These are phyloP conservation scores for Ambastaia sidthimunki DNA, from an alignment of 2,797 vertebrate species.

Conservation along the genomic window DNA sequence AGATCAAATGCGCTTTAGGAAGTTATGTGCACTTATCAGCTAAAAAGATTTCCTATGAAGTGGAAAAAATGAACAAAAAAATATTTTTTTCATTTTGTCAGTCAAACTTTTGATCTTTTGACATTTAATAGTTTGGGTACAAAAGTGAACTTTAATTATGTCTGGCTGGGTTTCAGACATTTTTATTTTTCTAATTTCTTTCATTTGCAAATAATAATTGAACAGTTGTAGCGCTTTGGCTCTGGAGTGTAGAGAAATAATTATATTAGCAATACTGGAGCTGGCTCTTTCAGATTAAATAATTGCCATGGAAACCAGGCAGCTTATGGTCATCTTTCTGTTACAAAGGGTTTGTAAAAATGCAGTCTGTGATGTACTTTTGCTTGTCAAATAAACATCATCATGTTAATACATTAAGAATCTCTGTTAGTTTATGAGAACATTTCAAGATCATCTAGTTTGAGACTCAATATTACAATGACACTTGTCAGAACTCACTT, in stretches of 20 bases:
- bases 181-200: background rate
- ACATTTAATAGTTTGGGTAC: background rate
- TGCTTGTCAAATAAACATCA: slow-evolving; percentile 3
- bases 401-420: background rate
- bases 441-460: background rate
- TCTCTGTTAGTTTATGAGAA: background rate
- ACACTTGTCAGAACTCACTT: too few relatives aligned
- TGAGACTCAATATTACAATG: background rate
- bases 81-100: background rate
- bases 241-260: slow-evolving; percentile 1
- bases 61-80: too few relatives aligned
- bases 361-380: background rate
- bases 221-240: background rate
- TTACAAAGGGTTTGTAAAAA: background rate
- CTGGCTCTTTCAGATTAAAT: slow-evolving; percentile 7
- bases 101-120: slow-evolving; percentile 6
- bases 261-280: background rate
- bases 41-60: too few relatives aligned
- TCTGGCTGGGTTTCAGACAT: background rate
- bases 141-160: background rate
- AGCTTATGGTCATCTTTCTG: background rate
- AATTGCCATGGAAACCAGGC: slow-evolving; percentile 20
- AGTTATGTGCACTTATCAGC: background rate
- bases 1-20: slow-evolving; percentile 8
- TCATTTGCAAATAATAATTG: slow-evolving; percentile 14